These are phyloP conservation scores for Eupithecia dodoneata DNA, from an alignment of 2,888 invertebrate genomes.

Conservation along the genomic window DNA sequence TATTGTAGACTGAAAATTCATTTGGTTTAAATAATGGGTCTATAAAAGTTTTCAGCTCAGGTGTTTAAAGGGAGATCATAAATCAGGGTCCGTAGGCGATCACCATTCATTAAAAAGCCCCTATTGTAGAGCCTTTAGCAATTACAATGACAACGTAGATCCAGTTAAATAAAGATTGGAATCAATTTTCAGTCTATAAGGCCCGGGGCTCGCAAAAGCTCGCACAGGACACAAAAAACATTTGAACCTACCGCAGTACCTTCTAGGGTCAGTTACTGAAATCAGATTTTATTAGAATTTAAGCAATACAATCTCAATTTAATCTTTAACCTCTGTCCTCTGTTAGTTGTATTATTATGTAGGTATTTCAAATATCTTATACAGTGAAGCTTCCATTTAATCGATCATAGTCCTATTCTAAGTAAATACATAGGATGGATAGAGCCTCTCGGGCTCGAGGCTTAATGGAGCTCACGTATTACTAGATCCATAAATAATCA, in stretches of 20 bases:
- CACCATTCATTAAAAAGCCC: constrained; percentile 48
- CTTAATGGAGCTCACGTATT: background rate
- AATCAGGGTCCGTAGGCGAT: constrained; percentile 52
- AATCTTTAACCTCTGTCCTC: background rate
- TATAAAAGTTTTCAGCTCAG: constrained; percentile 60
- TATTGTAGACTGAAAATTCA: constrained; percentile 48
- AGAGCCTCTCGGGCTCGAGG: background rate
- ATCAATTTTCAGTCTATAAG: constrained; percentile 5
- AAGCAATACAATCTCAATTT: background rate
- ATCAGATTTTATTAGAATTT: background rate
- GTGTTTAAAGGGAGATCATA: constrained; percentile 55
- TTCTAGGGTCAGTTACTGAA: background rate
- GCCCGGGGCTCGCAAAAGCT: background rate
- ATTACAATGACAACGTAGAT: constrained; percentile 35
- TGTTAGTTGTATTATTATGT: background rate
- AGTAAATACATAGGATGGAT: background rate
- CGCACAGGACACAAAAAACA: background rate
- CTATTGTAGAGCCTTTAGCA: constrained; percentile 38
- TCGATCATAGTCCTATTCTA: background rate
- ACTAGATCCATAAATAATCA: background rate
- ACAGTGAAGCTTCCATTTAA: background rate
- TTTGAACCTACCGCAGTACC: background rate
- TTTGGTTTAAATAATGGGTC: constrained; percentile 51
- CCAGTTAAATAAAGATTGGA: background rate
- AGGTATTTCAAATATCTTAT: background rate